A percentile compares a stretch with the other conserved stretches of the same genome.
phyloP scores from a whole-genome alignment of 2,113 vertebrate species.

The Prionailurus bengalensis region DNA sequence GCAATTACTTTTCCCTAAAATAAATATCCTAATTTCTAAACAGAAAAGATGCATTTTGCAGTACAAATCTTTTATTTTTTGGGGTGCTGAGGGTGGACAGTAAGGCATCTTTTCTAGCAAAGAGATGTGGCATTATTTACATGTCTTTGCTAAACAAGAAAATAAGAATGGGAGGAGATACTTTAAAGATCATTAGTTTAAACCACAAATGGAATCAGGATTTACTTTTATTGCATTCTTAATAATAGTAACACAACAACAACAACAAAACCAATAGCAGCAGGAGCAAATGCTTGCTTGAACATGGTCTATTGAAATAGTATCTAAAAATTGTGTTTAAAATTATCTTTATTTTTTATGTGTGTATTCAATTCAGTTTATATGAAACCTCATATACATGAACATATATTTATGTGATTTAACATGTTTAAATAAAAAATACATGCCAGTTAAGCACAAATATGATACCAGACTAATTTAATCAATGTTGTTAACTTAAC shows the following conservation, averaged over 20 bases:
- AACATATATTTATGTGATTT: background rate
- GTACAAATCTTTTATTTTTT: background rate
- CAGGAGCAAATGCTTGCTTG: background rate
- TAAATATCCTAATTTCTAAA: conserved; percentile 74
- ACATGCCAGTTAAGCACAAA: background rate
- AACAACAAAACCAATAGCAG: background rate
- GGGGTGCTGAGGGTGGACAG: fast-evolving
- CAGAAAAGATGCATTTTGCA: background rate
- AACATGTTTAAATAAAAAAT: background rate
- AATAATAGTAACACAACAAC: background rate
- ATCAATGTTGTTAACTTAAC: background rate
- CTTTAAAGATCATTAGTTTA: background rate
- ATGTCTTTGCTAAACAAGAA: background rate
- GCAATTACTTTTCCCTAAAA: conserved; percentile 73
- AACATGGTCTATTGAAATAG: background rate
- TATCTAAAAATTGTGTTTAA: background rate
- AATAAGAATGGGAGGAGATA: background rate
- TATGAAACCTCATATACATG: background rate
- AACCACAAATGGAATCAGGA: background rate
- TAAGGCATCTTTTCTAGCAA: background rate
- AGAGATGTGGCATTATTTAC: background rate
- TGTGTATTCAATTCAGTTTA: background rate
- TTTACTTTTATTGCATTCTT: background rate
- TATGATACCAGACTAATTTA: background rate
- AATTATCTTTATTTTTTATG: background rate